Evolutionary conservation across 2,113 vertebrate genomes (phyloP), one percentile per base, ranked within the genome.

Genomic region (Burhinus bistriatus): DNA sequence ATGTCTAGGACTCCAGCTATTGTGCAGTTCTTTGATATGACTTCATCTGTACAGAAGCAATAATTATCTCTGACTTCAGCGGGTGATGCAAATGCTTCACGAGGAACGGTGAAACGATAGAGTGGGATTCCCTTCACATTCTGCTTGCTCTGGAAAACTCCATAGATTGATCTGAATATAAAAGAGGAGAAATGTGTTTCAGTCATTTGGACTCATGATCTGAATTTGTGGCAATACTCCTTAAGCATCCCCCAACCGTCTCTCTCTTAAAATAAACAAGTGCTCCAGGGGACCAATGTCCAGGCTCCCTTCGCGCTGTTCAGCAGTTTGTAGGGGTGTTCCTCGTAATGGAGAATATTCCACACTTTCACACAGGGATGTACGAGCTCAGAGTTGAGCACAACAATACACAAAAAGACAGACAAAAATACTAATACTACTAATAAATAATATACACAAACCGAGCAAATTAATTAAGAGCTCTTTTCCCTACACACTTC

Each of bases 41-140:
- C 1, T 2, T 0, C 0, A 7, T 99, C 89, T 4, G 16, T 98
- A 80, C 99, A 99, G 98, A 97, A 99, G 45, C 99, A 99, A 3
- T 87, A 77, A 81, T 99, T 99, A 25, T 99, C 99, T 45, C 95
- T 96, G 25, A 99, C 99, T 47, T 93, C 84, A 5, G 20, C 0
- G 3, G 99, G 99, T 1, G 99, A 98, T 5, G 98, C 99, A 78
- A 99, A 97, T 8, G 99, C 99, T 18, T 93, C 62, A 1, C 96
- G 19, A n/a, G 98, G 98, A 55, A 99, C 98, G 20, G 81, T 0
- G 90, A 97, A 99, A 80, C 99, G 99, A 59, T 99, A 99, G n/a
- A 99, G 98, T 4, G 97, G 68, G 54, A 99, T 99, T 81, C 98
- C 99, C 96, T 99, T 99, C 94, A 99, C 97, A 4, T 95, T 12